Evolutionary conservation across 2,888 invertebrate species (phyloP).

Genomic region (Cantharis rufa): DNA sequence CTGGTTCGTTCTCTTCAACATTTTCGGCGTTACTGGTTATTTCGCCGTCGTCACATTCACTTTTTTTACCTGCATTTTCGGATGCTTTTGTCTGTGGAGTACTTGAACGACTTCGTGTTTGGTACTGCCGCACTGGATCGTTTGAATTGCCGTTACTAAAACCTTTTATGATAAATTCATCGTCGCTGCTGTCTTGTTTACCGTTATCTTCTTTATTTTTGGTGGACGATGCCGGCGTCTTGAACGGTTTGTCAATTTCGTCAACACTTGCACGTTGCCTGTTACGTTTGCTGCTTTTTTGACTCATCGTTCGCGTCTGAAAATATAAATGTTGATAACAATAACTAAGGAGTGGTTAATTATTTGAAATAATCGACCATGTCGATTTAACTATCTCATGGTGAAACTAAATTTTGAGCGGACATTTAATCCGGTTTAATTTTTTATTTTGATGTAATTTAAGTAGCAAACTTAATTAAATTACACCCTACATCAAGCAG

Average conservation of each 20-base stretch:
- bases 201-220: slow-evolving; percentile 11
- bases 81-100: slow-evolving; percentile 16
- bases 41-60: not conserved
- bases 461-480: not conserved
- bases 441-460: not conserved
- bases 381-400: slow-evolving; percentile 24
- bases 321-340: not conserved
- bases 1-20: not conserved
- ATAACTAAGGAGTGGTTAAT: slow-evolving; percentile 7
- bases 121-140: slow-evolving; percentile 3
- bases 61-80: not conserved
- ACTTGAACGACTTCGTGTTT: slow-evolving; percentile 19
- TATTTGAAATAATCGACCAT: slow-evolving; percentile 17
- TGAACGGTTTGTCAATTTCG: slow-evolving; percentile 4
- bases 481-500: not conserved
- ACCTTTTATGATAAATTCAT: not conserved
- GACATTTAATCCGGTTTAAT: not conserved
- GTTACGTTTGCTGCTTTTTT: slow-evolving; percentile 10
- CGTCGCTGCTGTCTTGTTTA: not conserved
- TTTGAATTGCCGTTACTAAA: not conserved
- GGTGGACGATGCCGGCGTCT: slow-evolving; percentile 3
- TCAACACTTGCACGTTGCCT: slow-evolving; percentile 18
- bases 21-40: not conserved
- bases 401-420: slow-evolving; percentile 23
- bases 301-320: slow-evolving; percentile 18